phyloP scores from a whole-genome alignment of 2,888 invertebrate species.

The Eilema sororculum region DNA sequence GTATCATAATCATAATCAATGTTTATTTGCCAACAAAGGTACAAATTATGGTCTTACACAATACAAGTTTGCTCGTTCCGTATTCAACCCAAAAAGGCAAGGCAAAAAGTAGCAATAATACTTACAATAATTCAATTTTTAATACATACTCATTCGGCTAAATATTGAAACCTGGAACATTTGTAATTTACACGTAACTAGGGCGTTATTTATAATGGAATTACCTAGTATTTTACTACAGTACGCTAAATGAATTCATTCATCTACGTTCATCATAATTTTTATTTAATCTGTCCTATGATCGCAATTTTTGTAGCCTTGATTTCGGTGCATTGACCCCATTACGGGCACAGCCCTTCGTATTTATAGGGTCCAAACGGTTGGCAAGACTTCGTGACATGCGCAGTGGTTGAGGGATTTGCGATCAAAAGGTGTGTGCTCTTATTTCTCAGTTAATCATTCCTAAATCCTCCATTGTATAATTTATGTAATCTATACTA shows the following conservation, averaged over 20 bases:
- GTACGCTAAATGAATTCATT: background rate
- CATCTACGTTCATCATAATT: background rate
- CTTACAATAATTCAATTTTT: background rate
- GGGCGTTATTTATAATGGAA: background rate
- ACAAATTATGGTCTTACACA: too few species aligned
- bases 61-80: too few species aligned
- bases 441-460: background rate
- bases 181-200: background rate
- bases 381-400: conserved; percentile 65
- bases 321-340: conserved; percentile 59
- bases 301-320: conserved; percentile 47
- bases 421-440: conserved; percentile 26
- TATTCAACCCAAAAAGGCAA: too few species aligned
- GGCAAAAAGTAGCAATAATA: background rate
- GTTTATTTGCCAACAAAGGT: too few species aligned
- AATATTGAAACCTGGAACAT: background rate
- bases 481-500: too few species aligned
- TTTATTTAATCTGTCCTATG: background rate
- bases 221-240: background rate
- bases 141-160: background rate
- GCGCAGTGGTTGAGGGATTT: conserved; percentile 67
- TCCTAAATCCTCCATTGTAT: background rate
- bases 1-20: too few species aligned
- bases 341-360: conserved; percentile 44
- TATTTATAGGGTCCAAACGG: conserved; percentile 42